Conservation (phyloP, 2,888 invertebrate genomes). For the Cremastinae sp. region DNA sequence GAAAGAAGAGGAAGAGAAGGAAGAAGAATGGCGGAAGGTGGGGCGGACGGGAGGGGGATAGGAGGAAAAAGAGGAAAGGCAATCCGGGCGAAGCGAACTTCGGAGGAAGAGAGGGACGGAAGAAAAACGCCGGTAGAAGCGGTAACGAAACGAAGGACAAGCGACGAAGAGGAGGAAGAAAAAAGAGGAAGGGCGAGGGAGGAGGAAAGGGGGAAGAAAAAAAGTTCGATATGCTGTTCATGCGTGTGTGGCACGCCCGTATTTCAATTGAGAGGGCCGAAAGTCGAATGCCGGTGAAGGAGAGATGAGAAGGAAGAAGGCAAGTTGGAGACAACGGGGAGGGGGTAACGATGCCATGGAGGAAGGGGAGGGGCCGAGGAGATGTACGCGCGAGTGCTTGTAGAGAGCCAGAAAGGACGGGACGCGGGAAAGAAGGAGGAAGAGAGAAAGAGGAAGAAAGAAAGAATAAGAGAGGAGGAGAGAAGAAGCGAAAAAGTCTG, state of each 20-base stretch:
- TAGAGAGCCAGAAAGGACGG: constrained; percentile 54
- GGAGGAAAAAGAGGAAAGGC: constrained; percentile 51
- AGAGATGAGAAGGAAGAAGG: constrained; percentile 56
- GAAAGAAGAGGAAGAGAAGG: constrained; percentile 34
- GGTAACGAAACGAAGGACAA: constrained; percentile 48
- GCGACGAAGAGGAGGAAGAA: constrained; percentile 53
- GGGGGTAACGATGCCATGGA: constrained; percentile 32
- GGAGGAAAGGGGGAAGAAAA: constrained; percentile 50
- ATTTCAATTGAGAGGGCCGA: constrained; percentile 76
- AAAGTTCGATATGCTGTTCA: constrained; percentile 65
- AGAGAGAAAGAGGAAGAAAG: constrained; percentile 26
- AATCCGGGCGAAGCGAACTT: constrained; percentile 43
- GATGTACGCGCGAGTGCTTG: constrained; percentile 54
- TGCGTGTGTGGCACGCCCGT: constrained; percentile 72
- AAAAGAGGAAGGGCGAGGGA: constrained; percentile 54
- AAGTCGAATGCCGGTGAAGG: constrained; percentile 72
- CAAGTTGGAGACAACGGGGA: constrained; percentile 35
- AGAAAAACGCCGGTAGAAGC: constrained; percentile 16
- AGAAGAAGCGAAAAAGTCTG: constrained; percentile 59
- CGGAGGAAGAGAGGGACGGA: constrained; percentile 17
- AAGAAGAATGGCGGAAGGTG: constrained; percentile 14
- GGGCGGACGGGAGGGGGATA: background rate
- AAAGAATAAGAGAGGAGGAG: constrained; percentile 24
- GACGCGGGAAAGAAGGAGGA: constrained; percentile 43
- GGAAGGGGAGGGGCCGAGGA: constrained; percentile 20